Evolutionary conservation across 2,797 vertebrate species (phyloP), one percentile per base, ranked within the genome.

Genomic region (Phrynocephalus forsythii): DNA sequence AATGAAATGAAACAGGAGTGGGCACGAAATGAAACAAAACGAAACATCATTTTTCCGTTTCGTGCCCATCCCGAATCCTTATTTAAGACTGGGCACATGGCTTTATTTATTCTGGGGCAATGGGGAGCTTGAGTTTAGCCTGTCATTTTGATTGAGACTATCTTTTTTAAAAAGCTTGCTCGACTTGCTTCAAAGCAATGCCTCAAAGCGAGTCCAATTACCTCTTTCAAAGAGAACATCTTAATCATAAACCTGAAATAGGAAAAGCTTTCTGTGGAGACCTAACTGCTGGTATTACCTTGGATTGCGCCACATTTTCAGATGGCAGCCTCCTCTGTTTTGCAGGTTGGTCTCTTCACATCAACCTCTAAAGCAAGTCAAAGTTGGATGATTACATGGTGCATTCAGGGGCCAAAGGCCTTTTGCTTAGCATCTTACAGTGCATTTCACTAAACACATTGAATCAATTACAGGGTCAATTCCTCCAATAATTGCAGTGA

Each of bases 151-250:
- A 26, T 28, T 69, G 81, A 69, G 26, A 5, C 30, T 75, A 33
- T 30, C 48, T 63, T 76, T 56, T 2, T 30, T 56, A 50, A 69
- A n/a, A 67, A 66, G 20, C 73, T 67, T 77, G 60, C 66, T 85
- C 10, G 20, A 48, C 83, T 77, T 85, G 83, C 33, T 85, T 85
- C 28, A 56, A 52, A 86, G 76, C 75, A 30, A 26, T 16, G 44
- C 44, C 50, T 86, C 26, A 85, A 85, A 78, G 44, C 60, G 10
- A 67, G 38, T 18, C 63, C 60, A 77, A 30, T 85, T 50, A 48
- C 60, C 73, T 52, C 28, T 77, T 79, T 69, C 76, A 79, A 86
- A 52, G 0, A 50, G 69, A 9, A 6, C 5, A 33, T 26, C 26
- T 78, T 68, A 69, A 33, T 78, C 48, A 33, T 18, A 7, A 30